Evolutionary conservation across 2,113 vertebrate genomes (phyloP), one percentile per base, ranked within the genome.

Genomic region (Lepus timidus): DNA sequence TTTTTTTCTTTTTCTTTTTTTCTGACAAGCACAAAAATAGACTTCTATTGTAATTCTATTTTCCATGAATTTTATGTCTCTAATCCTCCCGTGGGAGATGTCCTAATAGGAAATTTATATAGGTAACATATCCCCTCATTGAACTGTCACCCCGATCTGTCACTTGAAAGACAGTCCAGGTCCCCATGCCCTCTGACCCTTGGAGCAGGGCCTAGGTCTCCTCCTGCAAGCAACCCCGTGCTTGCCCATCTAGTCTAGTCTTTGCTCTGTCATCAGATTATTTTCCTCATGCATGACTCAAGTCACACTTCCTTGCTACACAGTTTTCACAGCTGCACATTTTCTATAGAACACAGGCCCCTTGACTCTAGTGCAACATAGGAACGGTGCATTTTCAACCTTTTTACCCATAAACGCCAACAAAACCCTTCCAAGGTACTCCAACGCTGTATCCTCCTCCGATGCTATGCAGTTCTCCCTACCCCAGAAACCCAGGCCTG

Each of bases 261-360:
- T 90, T 52, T 68, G 49, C 39, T 4, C 22, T 33, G 16, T 58
- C 67, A 44, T 29, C 29, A 91, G 49, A 65, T 51, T 83, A 39
- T 55, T 96, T 85, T 80, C 39, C 36, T 12, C 36, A 25, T 27
- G 70, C 16, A 52, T 79, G 29, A 71, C 31, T 52, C 49, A 20
- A 64, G 29, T 78, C 88, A 95, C 36, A 29, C 31, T 85, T 92
- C 76, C 82, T 58, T 31, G 4, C 27, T 95, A 49, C 74, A 31
- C 58, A 61, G 29, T 76, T 85, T 55, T 75, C 85, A 52, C 71
- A 93, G 44, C n/a, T 33, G 39, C 27, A 58, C 31, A 36, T 67
- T 44, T 80, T 20, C 64, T 87, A 84, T 9, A 78, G 36, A 82
- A 92, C 67, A 64, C 27, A 58, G 76, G 14, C 61, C 33, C 20